Conservation (phyloP, 2,797 vertebrate genomes). For the Poeciliopsis gracilis region DNA sequence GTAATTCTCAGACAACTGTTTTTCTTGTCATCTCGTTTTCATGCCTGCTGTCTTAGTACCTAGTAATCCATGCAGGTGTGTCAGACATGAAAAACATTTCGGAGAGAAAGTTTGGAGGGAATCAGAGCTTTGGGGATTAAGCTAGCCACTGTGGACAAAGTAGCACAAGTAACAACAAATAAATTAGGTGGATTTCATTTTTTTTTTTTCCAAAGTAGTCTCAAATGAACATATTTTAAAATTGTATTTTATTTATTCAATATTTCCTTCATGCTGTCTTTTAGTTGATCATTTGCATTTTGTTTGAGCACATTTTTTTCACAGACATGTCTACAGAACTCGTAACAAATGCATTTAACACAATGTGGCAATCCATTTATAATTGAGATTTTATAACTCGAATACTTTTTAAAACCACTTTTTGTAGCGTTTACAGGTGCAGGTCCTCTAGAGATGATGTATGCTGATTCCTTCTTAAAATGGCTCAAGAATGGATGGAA, state of each 20-base stretch:
- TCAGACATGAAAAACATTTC: slow-evolving; percentile 14
- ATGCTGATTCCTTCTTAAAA: background rate
- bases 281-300: background rate
- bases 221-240: background rate
- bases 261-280: background rate
- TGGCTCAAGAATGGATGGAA: background rate
- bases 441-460: background rate
- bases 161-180: slow-evolving; percentile 21
- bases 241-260: background rate
- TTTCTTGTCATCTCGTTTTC: slow-evolving; percentile 20
- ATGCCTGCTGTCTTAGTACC: slow-evolving; percentile 30
- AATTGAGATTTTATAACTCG: background rate
- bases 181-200: background rate
- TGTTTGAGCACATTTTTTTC: background rate
- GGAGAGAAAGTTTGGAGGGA: slow-evolving; percentile 8
- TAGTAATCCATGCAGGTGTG: slow-evolving; percentile 38
- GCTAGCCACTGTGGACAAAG: slow-evolving; percentile 6
- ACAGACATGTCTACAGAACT: background rate
- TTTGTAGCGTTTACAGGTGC: background rate
- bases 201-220: accelerated
- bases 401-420: background rate
- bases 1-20: slow-evolving; percentile 16
- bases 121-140: slow-evolving; percentile 24
- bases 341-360: background rate
- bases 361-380: background rate